Conservation (phyloP, 64 coral and sea anemone species). For the Exaiptasia diaphana region DNA sequence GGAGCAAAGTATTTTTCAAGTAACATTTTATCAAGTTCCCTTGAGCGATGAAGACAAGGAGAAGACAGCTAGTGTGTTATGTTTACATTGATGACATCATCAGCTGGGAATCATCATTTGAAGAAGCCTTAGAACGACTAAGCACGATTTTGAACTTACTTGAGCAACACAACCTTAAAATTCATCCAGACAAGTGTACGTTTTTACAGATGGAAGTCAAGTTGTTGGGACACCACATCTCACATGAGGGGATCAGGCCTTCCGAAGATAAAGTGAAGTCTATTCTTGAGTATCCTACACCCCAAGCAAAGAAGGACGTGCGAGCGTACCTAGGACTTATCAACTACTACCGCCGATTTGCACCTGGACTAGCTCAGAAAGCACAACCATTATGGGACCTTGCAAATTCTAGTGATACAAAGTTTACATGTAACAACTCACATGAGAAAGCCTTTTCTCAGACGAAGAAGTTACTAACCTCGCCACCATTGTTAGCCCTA, state of each 20-base stretch:
- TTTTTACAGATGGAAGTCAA: neutral
- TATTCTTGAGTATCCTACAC: neutral
- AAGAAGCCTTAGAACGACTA: slow-evolving; percentile 4
- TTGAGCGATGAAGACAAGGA: too few species aligned
- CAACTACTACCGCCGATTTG: neutral
- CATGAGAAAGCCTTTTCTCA: neutral
- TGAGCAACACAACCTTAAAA: neutral
- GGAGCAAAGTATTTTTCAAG: too few species aligned
- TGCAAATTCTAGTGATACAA: neutral
- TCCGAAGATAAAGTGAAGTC: slow-evolving; percentile 3
- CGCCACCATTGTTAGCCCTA: neutral
- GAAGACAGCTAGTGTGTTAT: too few species aligned
- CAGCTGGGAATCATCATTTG: neutral
- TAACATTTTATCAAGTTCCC: too few species aligned
- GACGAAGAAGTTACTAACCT: neutral
- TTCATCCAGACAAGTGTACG: neutral
- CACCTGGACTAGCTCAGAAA: neutral
- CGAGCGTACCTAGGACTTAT: slow-evolving; percentile 1
- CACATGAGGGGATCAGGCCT: neutral
- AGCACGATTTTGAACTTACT: neutral
- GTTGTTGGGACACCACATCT: neutral
- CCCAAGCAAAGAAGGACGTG: neutral
- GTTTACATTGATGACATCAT: neutral
- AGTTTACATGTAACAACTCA: neutral
- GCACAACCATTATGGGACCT: neutral